Evolutionary conservation across 2,888 invertebrate genomes (phyloP), one percentile per base, ranked within the genome.

Genomic region (Dioctria rufipes): DNA sequence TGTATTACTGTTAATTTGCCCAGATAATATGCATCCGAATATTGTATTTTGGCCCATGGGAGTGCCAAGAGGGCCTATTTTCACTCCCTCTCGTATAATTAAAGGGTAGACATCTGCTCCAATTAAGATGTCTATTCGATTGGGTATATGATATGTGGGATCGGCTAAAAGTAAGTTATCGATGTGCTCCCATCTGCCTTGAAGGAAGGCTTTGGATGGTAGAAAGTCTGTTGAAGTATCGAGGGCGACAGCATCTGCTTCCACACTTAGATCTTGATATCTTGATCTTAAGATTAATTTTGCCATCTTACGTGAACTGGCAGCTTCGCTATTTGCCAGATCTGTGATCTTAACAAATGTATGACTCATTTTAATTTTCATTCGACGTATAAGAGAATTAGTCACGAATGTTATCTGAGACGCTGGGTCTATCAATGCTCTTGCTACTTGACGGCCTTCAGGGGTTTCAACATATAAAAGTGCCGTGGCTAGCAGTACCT

Each of bases 71-170:
- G 58, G 4, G 5, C 58, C 58, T 4, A n/a, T 71, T 25, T 11
- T 71, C 8, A 78, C 4, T 54, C 78, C 69, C 9, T 73, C 65
- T 4, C 42, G 46, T 13, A 81, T 54, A 8, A 81, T 25, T 11
- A 43, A 71, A 40, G 81, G 51, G 69, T 71, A 69, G 37, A 78
- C 78, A 65, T 81, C 78, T 60, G 80, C 78, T 67, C 77, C 80
- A 13, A 80, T 81, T 25, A 81, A n/a, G 9, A 66, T 80, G 60
- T 80, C 80, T n/a, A 75, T 54, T 13, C 54, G 13, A 66, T 58
- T 43, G 8, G 77, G 61, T 37, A 67, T 77, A 42, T 80, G 40
- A 80, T 67, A 75, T 42, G 42, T 67, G 8, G 69, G 69, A n/a
- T 78, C 78, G 9, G 81, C 81, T 25, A 78, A 54, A 63, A 42